Base-by-base conservation (phyloP, 2,888 invertebrate species). In the Hyposoter didymator region DNA sequence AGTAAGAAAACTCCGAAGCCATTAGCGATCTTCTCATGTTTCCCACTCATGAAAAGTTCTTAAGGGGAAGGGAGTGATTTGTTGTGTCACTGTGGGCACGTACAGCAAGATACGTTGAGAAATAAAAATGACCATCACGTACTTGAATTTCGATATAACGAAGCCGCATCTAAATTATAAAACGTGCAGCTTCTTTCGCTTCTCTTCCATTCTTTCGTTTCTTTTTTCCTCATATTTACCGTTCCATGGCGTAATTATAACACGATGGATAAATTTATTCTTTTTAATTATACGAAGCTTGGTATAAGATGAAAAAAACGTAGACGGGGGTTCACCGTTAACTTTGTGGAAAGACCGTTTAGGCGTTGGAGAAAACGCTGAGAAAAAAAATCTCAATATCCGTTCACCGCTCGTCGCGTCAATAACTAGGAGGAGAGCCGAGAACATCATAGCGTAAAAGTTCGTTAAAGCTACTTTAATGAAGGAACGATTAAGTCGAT, bases 401-500 rank as follows among this genome's bases (percentile, higher is more conserved):
- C n/a, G 17, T 55, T 64, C 28, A 28, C 47, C 49, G 52, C 52
- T 81, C 74, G 67, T 32, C 66, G 52, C 35, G 69, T 47, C 74
- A 72, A 76, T 82, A 82, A 62, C 43, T 52, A 64, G 52, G 69
- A 49, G 39, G 64, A 70, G 69, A 64, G 39, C 73, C n/a, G 52
- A 78, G 67, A 70, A 72, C 49, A 66, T 66, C 52, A 72, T 72
- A 72, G 66, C 70, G 67, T 19, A 74, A 69, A 78, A 73, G 73
- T 83, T 83, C 67, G 49, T 83, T 78, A 69, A 69, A 62, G 78
- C 62, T 67, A 74, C 74, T 78, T 83, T 78, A 73, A 78, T 74
- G 78, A 83, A 83, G 66, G 45, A 78, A 78, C 78, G 78, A 72
- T 78, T 78, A 74, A 78, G 66, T 72, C 78, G 83, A 72, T 74